Evolutionary conservation across 37 sponge, comb jelly and placozoan genomes (phyloP), one percentile per base, ranked within the genome.

Genomic region (Crambe crambe): DNA sequence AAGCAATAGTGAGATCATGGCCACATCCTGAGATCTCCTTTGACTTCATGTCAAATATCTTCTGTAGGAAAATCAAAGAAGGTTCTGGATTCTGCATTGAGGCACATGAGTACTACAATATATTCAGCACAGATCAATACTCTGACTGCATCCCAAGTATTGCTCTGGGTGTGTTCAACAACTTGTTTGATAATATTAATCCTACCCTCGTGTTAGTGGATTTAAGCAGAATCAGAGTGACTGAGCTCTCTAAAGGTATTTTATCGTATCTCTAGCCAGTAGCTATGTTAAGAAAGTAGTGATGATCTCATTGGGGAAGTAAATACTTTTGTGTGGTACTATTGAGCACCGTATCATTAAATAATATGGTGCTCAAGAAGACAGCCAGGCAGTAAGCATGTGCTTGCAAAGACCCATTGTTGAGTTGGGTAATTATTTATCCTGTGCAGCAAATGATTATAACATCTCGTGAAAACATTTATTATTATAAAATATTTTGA

Each of bases 1-100:
- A 38, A 22, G 26, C 21, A 12, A 25, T 70, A 9, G 71, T 70
- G 43, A n/a, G 12, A 2, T 40, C 71, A 40, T 70, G 71, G 71
- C 71, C 71, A 15, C 71, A 70, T 70, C 39, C 71, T 23, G 43
- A 40, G 39, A 18, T 70, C 23, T 35, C 42, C n/a, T 70, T 70
- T 42, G 42, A 70, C 27, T 70, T 70, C 38, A 40, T 70, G 71
- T 70, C 71, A 4, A 42, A 22, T 22, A 22, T 22, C 1, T 17
- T 40, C 25, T 70, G 71, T 37, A 70, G 71, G 39, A 18, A 26
- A 42, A 32, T 12, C 25, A 40, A 37, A 17, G 37, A 70, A 5
- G 20, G 18, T 23, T 35, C 35, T 1, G 2, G 2, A 12, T 22
- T 23, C 3, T 70, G 71, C 27, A 40, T 70, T 42, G n/a, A 42